These are phyloP conservation scores for Pachyrhynchus sulphureomaculatus DNA, from an alignment of 1,140 invertebrate species.

Conservation along the genomic window DNA sequence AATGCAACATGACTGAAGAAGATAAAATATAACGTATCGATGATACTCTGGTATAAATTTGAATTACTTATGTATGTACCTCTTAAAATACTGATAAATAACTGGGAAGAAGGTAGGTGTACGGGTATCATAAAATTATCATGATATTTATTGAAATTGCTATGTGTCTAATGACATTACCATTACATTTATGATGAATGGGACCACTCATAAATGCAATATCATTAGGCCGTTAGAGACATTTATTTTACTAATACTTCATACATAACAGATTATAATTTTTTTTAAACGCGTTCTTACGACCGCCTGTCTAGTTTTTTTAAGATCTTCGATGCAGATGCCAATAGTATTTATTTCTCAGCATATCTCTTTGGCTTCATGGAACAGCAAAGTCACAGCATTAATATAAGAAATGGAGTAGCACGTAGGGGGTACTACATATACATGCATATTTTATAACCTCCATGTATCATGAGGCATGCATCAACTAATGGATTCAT, in stretches of 20 bases:
- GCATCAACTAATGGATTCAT: conserved; percentile 12
- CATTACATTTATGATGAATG: neutral
- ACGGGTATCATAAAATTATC: conserved; percentile 18
- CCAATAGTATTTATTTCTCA: conserved; percentile 18
- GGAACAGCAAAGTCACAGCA: conserved; percentile 8
- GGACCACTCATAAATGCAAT: conserved; percentile 11
- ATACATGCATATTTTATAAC: conserved; percentile 20
- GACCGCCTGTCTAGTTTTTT: conserved; percentile 6
- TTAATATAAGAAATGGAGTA: conserved; percentile 23
- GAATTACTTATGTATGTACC: conserved; percentile 3
- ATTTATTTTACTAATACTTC: conserved; percentile 20
- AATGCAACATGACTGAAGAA: neutral
- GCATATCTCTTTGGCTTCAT: conserved; percentile 13
- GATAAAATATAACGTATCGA: neutral
- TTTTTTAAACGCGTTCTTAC: neutral
- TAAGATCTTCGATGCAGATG: conserved; percentile 9
- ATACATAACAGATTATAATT: neutral
- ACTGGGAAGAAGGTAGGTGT: conserved; percentile 23
- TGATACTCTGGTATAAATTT: conserved; percentile 17
- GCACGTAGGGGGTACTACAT: conserved; percentile 13
- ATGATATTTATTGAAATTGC: conserved; percentile 21
- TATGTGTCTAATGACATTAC: conserved; percentile 12
- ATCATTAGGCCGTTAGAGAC: conserved; percentile 9
- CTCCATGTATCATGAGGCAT: conserved; percentile 2
- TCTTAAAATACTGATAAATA: conserved; percentile 19